Base-by-base conservation (phyloP, 2,888 invertebrate genomes). In the Drosophila paramelanica region DNA sequence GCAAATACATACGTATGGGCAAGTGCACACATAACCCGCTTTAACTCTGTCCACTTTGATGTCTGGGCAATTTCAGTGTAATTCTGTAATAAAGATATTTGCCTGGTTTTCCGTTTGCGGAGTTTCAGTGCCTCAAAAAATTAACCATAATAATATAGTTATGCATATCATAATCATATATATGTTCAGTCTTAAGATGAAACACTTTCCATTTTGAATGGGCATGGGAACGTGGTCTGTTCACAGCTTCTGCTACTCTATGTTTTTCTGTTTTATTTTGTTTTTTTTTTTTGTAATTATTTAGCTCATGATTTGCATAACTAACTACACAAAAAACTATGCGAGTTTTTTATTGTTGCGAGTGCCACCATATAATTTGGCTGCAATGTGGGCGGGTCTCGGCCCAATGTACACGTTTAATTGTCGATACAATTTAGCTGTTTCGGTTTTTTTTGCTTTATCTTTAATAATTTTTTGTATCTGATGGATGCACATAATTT, bases 301-400 rank as follows among this genome's bases (percentile, higher is more conserved):
- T 70, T 66, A 46, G 38, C 42, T 50, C 41, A 23, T 47, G 39
- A 73, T 77, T 78, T 82, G 83, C 82, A 83, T 83, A 86, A 83
- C 67, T 58, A 70, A 14, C 17, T 17, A 57, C 42, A 10, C 13
- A 25, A 52, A 36, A 25, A 56, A 36, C 33, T 46, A 45, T 53
- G 58, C 59, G 43, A 51, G 57, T 55, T 42, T 55, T 42, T 51
- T 41, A 73, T 59, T 67, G 67, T 52, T 50, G 57, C 47, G 62
- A 66, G 64, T 73, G 57, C 59, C 36, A 57, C 65, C 72, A 47
- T 76, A 58, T 79, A 82, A 85, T 85, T 88, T 66, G 55, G 49
- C 23, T 42, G 39, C 13, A 23, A 46, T 50, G 81, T 72, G 83
- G 72, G 88, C 65, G 83, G 65, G 61, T 46, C 45, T 31, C 27